Base-by-base conservation (phyloP, 2,113 vertebrate genomes). In the Lophius piscatorius region DNA sequence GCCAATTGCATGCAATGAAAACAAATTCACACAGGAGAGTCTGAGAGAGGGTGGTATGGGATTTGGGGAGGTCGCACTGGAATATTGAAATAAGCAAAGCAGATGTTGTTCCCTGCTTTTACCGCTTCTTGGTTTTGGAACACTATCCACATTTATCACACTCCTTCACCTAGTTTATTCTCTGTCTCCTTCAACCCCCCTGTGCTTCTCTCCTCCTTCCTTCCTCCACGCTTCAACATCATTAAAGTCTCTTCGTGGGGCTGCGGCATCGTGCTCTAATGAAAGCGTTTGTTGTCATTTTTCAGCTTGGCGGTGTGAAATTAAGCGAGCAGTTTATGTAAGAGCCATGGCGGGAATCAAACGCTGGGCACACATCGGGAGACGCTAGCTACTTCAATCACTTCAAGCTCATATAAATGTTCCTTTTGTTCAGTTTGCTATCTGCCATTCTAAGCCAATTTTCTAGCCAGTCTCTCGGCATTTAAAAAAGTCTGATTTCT, bases 391-490 rank as follows among this genome's bases (percentile, higher is more conserved):
- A 93, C 89, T 95, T 95, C 93, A 93, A 93, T 94, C 92, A 93
- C 92, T 94, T 91, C 91, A 89, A 92, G 91, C 90, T 93, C 91
- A 90, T 91, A 93, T 92, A 87, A 92, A 83, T 92, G 90, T 94
- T 93, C 87, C 90, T 90, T 95, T 95, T 95, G 89, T 96, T 93
- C 92, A 84, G 75, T 74, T 89, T 69, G 91, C 92, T 91, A 93
- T 93, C 91, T 93, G 86, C 78, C 78, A 85, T 88, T 74, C 89
- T 96, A 97, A 97, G 93, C 94, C 95, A 94, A 96, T 98, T 98
- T 97, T 96, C 94, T 95, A 93, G 93, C 94, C 93, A 93, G 90
- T 92, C 92, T 92, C 82, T 87, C 90, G 80, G 88, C 90, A 87
- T 93, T 94, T 93, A 90, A 92, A 92, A 92, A 93, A 92, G 86